phyloP scores from a whole-genome alignment of 2,797 vertebrate genomes.

The Oreortyx pictus region DNA sequence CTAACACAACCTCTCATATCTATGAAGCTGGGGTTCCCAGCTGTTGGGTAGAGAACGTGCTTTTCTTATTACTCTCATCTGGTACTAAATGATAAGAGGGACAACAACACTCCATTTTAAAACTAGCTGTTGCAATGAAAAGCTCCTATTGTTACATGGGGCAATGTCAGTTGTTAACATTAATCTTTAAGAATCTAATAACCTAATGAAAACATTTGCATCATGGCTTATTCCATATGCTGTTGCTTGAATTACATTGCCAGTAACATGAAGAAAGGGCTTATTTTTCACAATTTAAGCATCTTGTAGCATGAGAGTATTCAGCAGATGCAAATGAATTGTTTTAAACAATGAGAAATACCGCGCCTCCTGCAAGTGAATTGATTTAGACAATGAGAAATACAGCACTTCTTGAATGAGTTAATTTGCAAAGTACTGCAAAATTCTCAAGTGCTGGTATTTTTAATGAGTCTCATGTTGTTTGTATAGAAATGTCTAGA shows the following conservation, averaged over 20 bases:
- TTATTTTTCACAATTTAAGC: constrained; percentile 63
- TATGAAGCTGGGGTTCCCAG: constrained; percentile 74
- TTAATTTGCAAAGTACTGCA: constrained; percentile 23
- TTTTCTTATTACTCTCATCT: constrained; percentile 75
- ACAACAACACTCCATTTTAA: constrained; percentile 66
- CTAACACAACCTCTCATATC: constrained; percentile 78
- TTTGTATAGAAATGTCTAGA: neutral
- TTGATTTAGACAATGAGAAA: constrained; percentile 44
- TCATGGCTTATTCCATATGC: constrained; percentile 37
- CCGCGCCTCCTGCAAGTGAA: neutral
- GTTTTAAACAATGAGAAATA: constrained; percentile 57
- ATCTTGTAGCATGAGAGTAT: constrained; percentile 17
- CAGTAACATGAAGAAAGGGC: constrained; percentile 26
- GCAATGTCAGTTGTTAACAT: constrained; percentile 70
- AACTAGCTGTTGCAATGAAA: constrained; percentile 65
- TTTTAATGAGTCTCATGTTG: neutral
- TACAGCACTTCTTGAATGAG: constrained; percentile 32
- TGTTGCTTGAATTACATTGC: neutral
- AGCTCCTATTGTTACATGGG: constrained; percentile 56
- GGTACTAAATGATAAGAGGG: constrained; percentile 77
- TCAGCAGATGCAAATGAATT: constrained; percentile 46
- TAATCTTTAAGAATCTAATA: constrained; percentile 78
- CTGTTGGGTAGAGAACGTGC: constrained; percentile 67
- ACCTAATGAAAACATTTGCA: constrained; percentile 74
- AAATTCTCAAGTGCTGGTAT: neutral